These are phyloP conservation scores for Nannoperca obscura DNA, from an alignment of 2,797 vertebrate species.

Conservation along the genomic window DNA sequence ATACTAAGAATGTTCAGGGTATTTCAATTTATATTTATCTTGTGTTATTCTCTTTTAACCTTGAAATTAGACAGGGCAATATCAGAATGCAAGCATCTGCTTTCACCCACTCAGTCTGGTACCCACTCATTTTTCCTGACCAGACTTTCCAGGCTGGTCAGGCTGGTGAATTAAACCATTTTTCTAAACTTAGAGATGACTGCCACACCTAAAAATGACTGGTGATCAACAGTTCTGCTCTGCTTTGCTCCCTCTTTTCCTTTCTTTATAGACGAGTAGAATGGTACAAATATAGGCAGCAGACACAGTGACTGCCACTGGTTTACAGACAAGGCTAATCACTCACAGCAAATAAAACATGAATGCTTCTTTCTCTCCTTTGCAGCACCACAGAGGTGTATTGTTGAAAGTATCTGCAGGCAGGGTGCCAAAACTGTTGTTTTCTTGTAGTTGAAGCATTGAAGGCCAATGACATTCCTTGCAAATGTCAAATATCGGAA, in stretches of 20 bases:
- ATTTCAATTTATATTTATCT: neutral
- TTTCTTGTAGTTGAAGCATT: conserved; percentile 24
- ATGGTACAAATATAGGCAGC: conserved; percentile 8
- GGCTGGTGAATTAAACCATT: neutral
- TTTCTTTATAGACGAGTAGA: neutral
- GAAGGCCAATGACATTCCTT: conserved; percentile 24
- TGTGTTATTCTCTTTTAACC: neutral
- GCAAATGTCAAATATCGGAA: conserved; percentile 37
- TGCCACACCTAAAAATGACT: neutral
- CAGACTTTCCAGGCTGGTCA: neutral
- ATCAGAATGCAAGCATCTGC: neutral
- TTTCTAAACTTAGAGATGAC: neutral
- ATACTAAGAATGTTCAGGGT: neutral
- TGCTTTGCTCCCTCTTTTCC: neutral
- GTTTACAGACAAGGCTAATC: conserved; percentile 41
- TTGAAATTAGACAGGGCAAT: neutral
- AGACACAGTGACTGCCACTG: conserved; percentile 38
- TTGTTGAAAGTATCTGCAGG: conserved; percentile 5
- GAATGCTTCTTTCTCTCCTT: conserved; percentile 19
- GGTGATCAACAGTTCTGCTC: neutral
- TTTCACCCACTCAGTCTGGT: neutral
- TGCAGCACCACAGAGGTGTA: conserved; percentile 1
- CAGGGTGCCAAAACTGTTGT: conserved; percentile 15
- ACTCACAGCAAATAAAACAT: conserved; percentile 52
- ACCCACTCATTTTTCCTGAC: neutral